Evolutionary conservation across 2,797 vertebrate genomes (phyloP).

Genomic region (Tangara arthus): DNA sequence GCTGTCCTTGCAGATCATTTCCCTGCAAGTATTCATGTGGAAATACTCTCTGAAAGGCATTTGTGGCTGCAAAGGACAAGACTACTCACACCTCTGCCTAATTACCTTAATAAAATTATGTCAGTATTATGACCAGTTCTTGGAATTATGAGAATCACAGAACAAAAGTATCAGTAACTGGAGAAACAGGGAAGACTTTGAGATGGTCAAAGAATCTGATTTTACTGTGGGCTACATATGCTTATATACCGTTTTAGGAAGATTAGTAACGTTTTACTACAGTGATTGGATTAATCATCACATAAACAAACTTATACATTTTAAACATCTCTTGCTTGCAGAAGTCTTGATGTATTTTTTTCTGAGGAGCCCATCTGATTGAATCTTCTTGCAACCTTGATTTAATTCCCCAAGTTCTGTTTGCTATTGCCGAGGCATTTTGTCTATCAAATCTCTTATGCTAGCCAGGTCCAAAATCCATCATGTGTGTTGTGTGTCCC

Average conservation of each 20-base stretch:
- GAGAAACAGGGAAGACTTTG: not conserved
- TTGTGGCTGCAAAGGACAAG: not conserved
- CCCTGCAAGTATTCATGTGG: not conserved
- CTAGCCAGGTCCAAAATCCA: not conserved
- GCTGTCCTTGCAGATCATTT: not conserved
- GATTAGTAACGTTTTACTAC: not conserved
- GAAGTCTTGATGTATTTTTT: not conserved
- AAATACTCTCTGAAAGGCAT: not conserved
- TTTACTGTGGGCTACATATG: not conserved
- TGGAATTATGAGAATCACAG: not conserved
- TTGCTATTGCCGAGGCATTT: not conserved
- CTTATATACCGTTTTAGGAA: not conserved
- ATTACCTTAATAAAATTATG: not conserved
- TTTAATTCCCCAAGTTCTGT: not conserved
- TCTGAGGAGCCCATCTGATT: fast-evolving
- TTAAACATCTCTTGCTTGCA: not conserved
- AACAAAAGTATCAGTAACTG: not conserved
- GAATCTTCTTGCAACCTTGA: not conserved
- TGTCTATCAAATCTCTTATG: not conserved
- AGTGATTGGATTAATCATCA: not conserved
- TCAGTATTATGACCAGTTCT: not conserved
- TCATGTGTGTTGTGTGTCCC: not conserved
- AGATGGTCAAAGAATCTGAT: not conserved
- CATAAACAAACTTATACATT: not conserved
- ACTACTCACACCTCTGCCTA: not conserved